Base-by-base conservation (phyloP, 1,140 invertebrate species). In the Calliphora vicina region DNA sequence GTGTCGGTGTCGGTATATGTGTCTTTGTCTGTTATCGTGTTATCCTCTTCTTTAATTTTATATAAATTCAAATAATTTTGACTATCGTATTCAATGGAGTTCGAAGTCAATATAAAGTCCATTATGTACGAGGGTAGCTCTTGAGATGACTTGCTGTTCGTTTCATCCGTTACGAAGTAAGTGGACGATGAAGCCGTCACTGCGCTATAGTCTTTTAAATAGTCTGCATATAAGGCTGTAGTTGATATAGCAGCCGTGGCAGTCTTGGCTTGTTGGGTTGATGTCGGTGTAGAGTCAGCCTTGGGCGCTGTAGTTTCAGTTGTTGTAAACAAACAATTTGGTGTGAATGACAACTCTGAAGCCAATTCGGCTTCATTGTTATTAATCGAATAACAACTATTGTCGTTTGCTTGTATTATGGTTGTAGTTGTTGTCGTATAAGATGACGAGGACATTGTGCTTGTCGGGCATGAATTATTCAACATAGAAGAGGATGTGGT, bases 271-370 rank as follows among this genome's bases (percentile, higher is more conserved):
- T 35, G 35, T 35, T 35, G 6, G 6, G 35, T 20, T 17, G n/a
- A 71, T n/a, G 12, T 76, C 17, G 27, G 26, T 23, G 26, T 72
- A 10, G 4, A 13, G 6, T 72, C 71, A 35, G 35, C 35, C 6
- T 35, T 27, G 26, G 74, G 35, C 35, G 76, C 76, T 15, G 4
- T 82, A 23, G 72, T 74, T 26, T 12, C 17, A 15, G 67, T 73
- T 43, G 67, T 73, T 82, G 67, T 67, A 23, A 67, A 67, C 61
- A 67, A 67, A 67, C 61, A 57, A n/a, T 57, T 67, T 20, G 61
- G 4, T 67, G 61, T 2, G 9, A 25, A 25, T 67, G 17, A 17
- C 17, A 50, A 50, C 13, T 10, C 10, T 9, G 61, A 23, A 67
- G 6, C 61, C 5, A 6, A 25, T 25, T 8, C n/a, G 23, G 6